Evolutionary conservation across 1,140 invertebrate genomes (phyloP).

Genomic region (Pantala flavescens): DNA sequence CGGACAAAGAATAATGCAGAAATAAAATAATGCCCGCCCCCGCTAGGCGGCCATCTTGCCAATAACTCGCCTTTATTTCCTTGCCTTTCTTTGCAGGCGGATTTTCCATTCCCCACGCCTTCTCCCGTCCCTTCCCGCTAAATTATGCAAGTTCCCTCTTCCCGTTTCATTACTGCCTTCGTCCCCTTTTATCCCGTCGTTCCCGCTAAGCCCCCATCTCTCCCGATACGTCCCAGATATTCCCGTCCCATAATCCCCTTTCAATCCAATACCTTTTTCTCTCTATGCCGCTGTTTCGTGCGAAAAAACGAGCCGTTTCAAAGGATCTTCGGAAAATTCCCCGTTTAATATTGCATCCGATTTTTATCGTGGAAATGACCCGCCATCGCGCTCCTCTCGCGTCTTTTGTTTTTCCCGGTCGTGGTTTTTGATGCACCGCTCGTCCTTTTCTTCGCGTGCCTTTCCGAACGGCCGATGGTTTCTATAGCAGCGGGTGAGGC

Average conservation of each 20-base stretch:
- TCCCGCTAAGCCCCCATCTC: background rate
- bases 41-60: background rate
- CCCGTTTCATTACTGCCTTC: background rate
- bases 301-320: no score
- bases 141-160: background rate
- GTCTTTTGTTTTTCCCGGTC: no score
- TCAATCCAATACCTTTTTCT: no score
- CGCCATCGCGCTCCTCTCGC: no score
- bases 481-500: no score
- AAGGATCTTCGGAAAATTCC: no score
- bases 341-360: no score
- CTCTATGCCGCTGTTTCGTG: no score
- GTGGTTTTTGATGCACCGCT: no score
- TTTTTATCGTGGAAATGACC: no score
- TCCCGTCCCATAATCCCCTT: background rate
- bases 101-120: background rate
- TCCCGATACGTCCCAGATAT: background rate
- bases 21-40: background rate
- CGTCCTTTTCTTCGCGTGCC: no score
- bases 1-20: background rate
- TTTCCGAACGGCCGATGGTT: no score
- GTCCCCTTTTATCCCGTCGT: background rate
- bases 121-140: background rate
- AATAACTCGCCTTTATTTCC: slow-evolving; percentile 1
- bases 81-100: background rate